phyloP scores from a whole-genome alignment of 2,113 vertebrate genomes.

The Verasper variegatus region DNA sequence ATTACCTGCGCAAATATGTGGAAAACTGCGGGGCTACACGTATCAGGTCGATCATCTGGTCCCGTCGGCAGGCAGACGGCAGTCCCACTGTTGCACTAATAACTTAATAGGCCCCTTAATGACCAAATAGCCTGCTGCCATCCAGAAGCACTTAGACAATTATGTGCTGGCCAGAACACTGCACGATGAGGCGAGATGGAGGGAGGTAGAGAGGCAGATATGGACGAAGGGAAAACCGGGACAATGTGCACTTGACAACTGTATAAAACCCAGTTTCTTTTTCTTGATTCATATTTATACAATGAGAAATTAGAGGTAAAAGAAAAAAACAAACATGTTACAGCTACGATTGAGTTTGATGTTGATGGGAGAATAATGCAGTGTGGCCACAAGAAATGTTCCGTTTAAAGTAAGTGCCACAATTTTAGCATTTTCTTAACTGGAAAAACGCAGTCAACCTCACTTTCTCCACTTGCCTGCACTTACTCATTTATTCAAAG shows the following conservation, averaged over 20 bases:
- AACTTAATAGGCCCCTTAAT: conserved; percentile 83
- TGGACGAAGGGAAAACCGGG: conserved; percentile 37
- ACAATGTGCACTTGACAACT: conserved; percentile 39
- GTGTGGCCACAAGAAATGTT: conserved; percentile 26
- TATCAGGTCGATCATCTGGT: conserved; percentile 76
- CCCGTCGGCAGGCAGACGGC: conserved; percentile 67
- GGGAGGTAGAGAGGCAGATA: conserved; percentile 19
- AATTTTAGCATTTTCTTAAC: conserved; percentile 33
- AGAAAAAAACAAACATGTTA: neutral
- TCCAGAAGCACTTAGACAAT: conserved; percentile 84
- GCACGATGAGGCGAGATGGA: conserved; percentile 44
- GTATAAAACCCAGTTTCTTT: conserved; percentile 32
- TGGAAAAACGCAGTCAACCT: conserved; percentile 43
- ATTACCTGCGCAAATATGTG: conserved; percentile 75
- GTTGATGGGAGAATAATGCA: conserved; percentile 10
- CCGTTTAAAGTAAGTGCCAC: conserved; percentile 20
- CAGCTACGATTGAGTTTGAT: conserved; percentile 5
- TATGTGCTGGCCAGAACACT: conserved; percentile 75
- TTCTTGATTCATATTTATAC: conserved; percentile 11
- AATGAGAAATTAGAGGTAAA: neutral
- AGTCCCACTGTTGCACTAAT: conserved; percentile 80
- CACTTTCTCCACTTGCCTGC: neutral
- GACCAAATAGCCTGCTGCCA: conserved; percentile 83
- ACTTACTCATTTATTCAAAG: conserved; percentile 13
- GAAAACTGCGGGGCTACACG: conserved; percentile 66